Conservation (phyloP, 2,113 vertebrate genomes). For the Propithecus coquereli region DNA sequence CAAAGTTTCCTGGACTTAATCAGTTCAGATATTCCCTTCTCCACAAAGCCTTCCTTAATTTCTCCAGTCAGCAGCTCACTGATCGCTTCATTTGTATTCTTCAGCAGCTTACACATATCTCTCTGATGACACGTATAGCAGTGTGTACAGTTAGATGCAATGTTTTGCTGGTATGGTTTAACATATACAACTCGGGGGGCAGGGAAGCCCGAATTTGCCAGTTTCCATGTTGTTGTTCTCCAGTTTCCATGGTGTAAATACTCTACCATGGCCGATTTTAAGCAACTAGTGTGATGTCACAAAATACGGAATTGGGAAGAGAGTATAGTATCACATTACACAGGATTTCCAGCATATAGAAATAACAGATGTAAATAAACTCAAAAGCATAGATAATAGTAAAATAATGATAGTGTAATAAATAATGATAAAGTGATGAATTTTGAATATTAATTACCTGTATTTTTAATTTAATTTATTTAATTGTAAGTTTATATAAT, state of each 20-base stretch:
- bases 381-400: neutral
- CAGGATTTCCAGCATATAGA: neutral
- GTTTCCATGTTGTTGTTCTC: no score
- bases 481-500: neutral
- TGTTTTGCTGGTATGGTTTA: neutral
- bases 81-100: neutral
- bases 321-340: neutral
- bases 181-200: neutral
- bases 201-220: no score
- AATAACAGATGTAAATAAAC: neutral
- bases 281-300: neutral
- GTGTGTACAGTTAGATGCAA: neutral
- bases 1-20: neutral
- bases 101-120: neutral
- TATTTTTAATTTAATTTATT: neutral
- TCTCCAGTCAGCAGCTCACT: neutral
- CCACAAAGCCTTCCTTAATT: neutral
- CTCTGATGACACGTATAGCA: neutral
- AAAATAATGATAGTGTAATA: neutral
- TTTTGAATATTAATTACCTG: neutral
- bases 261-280: neutral
- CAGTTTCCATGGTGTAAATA: neutral
- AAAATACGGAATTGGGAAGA: neutral
- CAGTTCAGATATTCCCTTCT: neutral
- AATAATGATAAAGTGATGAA: neutral